Conservation (phyloP, 2,113 vertebrate species). For the Diphyllodes magnificus region DNA sequence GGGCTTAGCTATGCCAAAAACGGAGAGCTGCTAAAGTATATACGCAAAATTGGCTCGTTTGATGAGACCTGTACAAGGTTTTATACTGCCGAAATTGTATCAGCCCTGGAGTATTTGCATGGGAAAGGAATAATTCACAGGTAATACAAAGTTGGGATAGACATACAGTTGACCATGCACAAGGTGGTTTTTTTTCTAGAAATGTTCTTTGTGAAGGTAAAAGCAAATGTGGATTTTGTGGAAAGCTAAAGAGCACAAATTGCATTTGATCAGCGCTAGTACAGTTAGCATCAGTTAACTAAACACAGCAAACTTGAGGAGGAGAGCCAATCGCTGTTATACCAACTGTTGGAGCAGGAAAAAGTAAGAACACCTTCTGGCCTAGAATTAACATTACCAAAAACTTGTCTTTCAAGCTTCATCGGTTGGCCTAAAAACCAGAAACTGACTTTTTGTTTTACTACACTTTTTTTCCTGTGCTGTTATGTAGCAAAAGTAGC, state of each 20-base stretch:
- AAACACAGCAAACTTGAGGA: neutral
- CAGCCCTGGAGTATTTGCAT: slow-evolving; percentile 93
- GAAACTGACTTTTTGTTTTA: neutral
- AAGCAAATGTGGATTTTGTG: neutral
- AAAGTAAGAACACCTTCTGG: neutral
- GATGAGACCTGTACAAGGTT: slow-evolving; percentile 98
- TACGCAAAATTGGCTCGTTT: slow-evolving; percentile 98
- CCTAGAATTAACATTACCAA: neutral
- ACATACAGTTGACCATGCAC: neutral
- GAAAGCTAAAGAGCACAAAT: neutral
- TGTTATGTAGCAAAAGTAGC: neutral
- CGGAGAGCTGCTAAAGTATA: slow-evolving; percentile 96
- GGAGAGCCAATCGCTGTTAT: neutral
- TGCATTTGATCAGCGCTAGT: neutral
- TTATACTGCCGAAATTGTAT: slow-evolving; percentile 97
- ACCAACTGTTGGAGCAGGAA: neutral
- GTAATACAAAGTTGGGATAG: slow-evolving; percentile 61
- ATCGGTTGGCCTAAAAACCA: neutral
- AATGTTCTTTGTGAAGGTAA: neutral
- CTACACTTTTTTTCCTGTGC: neutral
- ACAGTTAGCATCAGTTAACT: neutral
- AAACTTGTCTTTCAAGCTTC: neutral
- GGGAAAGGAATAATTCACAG: slow-evolving; percentile 98
- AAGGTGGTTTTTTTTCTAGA: neutral
- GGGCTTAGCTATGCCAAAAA: slow-evolving; percentile 99